These are phyloP conservation scores for Trichogramma evanescens DNA, from an alignment of 2,888 invertebrate species.

Conservation along the genomic window DNA sequence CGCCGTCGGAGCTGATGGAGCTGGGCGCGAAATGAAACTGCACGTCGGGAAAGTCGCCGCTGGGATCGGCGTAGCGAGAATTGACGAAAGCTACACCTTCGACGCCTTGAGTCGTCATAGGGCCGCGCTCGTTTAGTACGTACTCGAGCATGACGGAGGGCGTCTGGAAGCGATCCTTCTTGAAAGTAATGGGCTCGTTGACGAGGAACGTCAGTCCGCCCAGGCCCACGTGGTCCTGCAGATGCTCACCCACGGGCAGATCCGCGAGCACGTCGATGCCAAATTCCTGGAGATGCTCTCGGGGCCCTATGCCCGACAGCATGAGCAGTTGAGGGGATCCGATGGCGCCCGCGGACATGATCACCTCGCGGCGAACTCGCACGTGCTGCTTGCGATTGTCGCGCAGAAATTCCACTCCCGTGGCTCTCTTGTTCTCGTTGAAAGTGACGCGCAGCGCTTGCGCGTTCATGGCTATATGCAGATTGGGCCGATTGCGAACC, in stretches of 20 bases:
- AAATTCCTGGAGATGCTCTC: constrained; percentile 64
- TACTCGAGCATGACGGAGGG: constrained; percentile 74
- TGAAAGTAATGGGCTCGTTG: constrained; percentile 73
- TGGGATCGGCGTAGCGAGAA: constrained; percentile 74
- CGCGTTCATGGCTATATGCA: constrained; percentile 72
- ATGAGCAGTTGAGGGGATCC: constrained; percentile 84
- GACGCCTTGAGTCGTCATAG: constrained; percentile 74
- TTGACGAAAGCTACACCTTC: constrained; percentile 84
- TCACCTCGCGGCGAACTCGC: constrained; percentile 70
- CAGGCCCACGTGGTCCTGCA: constrained; percentile 83
- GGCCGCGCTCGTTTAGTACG: constrained; percentile 72
- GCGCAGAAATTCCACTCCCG: constrained; percentile 68
- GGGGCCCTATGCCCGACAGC: constrained; percentile 83
- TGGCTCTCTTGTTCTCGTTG: constrained; percentile 61
- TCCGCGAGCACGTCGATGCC: constrained; percentile 69
- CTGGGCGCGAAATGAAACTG: constrained; percentile 84
- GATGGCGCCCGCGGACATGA: constrained; percentile 81
- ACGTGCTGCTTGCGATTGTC: constrained; percentile 59
- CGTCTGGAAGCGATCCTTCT: constrained; percentile 69
- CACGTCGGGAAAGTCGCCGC: constrained; percentile 74
- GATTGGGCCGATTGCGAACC: constrained; percentile 66
- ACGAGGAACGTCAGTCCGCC: constrained; percentile 79
- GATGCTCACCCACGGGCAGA: constrained; percentile 72
- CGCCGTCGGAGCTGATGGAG: constrained; percentile 75
- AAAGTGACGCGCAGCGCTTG: constrained; percentile 71